Base-by-base conservation (phyloP, 2,797 vertebrate species). In the Bucorvus abyssinicus region DNA sequence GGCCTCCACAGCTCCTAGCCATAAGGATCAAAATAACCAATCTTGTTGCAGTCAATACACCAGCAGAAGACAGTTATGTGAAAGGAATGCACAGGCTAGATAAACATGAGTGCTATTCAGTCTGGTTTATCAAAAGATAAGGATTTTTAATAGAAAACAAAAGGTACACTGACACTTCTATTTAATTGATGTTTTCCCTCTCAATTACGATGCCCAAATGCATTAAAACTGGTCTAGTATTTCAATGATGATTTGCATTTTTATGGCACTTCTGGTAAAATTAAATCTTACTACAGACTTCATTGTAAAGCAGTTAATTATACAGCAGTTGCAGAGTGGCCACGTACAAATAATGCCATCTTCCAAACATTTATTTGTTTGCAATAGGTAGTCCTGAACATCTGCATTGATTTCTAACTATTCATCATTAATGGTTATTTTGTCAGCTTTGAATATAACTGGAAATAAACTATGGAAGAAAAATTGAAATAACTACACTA, bases 221-320 rank as follows among this genome's bases (percentile, higher is more conserved):
- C 21, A 82, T 52, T 57, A 73, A 82, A 84, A 89, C 34, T 59
- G 27, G 26, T 75, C 21, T 42, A 73, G 29, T 49, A 64, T 85
- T 89, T 65, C 84, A 93, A 19, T 3, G 20, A 76, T 3, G 2
- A 89, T 79, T 82, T 84, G 29, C 17, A 89, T 86, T 93, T 94
- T 71, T 63, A 79, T 16, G 5, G 34, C 20, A 60, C 14, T 68
- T 55, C 63, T 42, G 34, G 4, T 67, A 87, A 91, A 90, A 89
- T 74, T 69, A 89, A 75, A 94, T 87, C 44, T 91, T 75, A 32
- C 40, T 65, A 69, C n/a, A 73, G 56, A n/a, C 18, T 84, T 40
- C 2, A 8, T 29, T 80, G 47, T 55, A 90, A 87, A 71, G 56
- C 75, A 87, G 81, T 87, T 92, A 88, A 95, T 87, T 79, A 87